Evolutionary conservation across 1,140 invertebrate species (phyloP).

Genomic region (Drosophila grimshawi): DNA sequence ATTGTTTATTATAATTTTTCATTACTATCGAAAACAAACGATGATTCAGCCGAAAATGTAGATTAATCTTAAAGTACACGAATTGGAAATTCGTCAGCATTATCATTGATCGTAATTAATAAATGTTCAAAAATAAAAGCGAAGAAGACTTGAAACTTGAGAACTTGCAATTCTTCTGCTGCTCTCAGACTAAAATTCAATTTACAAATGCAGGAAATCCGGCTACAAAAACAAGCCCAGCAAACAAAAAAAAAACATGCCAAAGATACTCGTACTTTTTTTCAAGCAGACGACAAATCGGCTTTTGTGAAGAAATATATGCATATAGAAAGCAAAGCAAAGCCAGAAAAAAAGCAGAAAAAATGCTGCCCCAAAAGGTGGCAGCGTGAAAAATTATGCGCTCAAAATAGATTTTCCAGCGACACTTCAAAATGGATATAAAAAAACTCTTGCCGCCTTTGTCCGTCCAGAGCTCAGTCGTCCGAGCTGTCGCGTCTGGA

Average conservation of each 20-base stretch:
- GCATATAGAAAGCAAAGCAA: slow-evolving; percentile 21
- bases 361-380: slow-evolving; percentile 64
- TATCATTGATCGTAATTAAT: neutral
- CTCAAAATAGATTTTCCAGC: slow-evolving; percentile 77
- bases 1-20: too few relatives aligned
- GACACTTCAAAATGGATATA: slow-evolving; percentile 36
- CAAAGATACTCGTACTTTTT: slow-evolving; percentile 13
- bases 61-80: too few relatives aligned
- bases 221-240: slow-evolving; percentile 18
- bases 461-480: slow-evolving; percentile 27
- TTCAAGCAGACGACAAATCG: slow-evolving; percentile 66
- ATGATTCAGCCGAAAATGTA: too few relatives aligned
- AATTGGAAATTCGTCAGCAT: too few relatives aligned
- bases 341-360: slow-evolving; percentile 3
- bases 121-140: neutral
- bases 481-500: slow-evolving; percentile 56
- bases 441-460: neutral
- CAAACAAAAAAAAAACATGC: slow-evolving; percentile 1
- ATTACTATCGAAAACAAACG: too few relatives aligned
- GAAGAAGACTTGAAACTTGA: neutral
- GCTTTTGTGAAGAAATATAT: slow-evolving; percentile 59
- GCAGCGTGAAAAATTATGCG: slow-evolving; percentile 77
- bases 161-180: slow-evolving; percentile 10
- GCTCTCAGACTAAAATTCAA: slow-evolving; percentile 38
- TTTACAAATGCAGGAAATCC: slow-evolving; percentile 58